Conservation (phyloP, 2,888 invertebrate species). For the Eilema griseolum region DNA sequence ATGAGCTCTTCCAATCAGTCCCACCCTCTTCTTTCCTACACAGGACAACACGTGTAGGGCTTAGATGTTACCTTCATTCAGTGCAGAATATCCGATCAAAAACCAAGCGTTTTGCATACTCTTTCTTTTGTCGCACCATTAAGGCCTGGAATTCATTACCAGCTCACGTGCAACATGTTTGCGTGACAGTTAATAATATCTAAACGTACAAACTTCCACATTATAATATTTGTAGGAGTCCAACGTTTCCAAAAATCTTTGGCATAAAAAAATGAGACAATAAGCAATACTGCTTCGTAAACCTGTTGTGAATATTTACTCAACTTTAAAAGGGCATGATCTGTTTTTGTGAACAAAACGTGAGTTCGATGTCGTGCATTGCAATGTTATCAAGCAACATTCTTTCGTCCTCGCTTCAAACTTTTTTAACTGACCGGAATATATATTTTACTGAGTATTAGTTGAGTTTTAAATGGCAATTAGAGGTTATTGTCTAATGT, state of each 20-base stretch:
- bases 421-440: neutral
- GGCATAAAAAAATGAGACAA: neutral
- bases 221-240: too few species aligned
- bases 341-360: constrained; percentile 53
- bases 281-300: constrained; percentile 25
- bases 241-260: neutral
- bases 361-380: constrained; percentile 15
- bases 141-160: too few species aligned
- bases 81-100: too few species aligned
- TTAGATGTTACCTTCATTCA: too few species aligned
- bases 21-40: too few species aligned
- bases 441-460: neutral
- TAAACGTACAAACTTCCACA: neutral
- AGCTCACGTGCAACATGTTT: too few species aligned
- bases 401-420: neutral
- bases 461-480: neutral
- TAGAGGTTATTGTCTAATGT: too few species aligned
- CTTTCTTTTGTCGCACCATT: too few species aligned
- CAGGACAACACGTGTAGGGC: too few species aligned
- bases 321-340: constrained; percentile 54
- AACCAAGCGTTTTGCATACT: too few species aligned
- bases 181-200: neutral
- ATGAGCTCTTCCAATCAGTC: too few species aligned
- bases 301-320: constrained; percentile 55
- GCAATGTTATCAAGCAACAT: constrained; percentile 29